These are phyloP conservation scores for Hucho hucho DNA, from an alignment of 2,113 vertebrate species.

Conservation along the genomic window DNA sequence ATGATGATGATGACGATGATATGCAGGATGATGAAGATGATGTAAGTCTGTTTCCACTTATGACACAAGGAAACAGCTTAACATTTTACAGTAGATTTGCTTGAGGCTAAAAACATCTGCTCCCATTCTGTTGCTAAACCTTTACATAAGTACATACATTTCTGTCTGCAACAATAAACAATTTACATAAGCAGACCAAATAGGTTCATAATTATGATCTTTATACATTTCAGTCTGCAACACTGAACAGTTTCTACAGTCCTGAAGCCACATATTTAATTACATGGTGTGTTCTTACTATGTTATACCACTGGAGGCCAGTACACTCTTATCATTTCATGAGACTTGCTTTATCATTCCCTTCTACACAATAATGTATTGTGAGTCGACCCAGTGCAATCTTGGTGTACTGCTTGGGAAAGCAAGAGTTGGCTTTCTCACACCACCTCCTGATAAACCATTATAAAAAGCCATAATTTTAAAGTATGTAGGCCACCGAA, in stretches of 20 bases:
- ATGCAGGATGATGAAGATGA: slow-evolving; percentile 74
- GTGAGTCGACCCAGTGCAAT: background rate
- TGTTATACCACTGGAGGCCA: slow-evolving; percentile 65
- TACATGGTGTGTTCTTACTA: background rate
- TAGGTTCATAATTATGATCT: background rate
- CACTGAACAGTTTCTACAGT: background rate
- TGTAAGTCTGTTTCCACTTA: slow-evolving; percentile 70
- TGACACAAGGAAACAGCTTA: background rate
- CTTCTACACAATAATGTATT: background rate
- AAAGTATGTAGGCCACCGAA: background rate
- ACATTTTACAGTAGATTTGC: background rate
- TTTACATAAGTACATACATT: no score
- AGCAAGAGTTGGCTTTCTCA: background rate
- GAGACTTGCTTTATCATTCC: background rate
- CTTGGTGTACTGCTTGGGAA: background rate
- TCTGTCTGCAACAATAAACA: no score
- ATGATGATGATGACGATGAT: slow-evolving; percentile 65
- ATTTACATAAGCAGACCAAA: background rate
- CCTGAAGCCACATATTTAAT: background rate
- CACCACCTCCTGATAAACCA: background rate
- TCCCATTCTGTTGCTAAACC: background rate
- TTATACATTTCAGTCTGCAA: background rate
- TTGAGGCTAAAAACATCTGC: background rate
- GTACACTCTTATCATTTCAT: slow-evolving; percentile 22
- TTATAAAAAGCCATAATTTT: background rate